phyloP scores from a whole-genome alignment of 2,888 invertebrate genomes.

The Norana najaformis region DNA sequence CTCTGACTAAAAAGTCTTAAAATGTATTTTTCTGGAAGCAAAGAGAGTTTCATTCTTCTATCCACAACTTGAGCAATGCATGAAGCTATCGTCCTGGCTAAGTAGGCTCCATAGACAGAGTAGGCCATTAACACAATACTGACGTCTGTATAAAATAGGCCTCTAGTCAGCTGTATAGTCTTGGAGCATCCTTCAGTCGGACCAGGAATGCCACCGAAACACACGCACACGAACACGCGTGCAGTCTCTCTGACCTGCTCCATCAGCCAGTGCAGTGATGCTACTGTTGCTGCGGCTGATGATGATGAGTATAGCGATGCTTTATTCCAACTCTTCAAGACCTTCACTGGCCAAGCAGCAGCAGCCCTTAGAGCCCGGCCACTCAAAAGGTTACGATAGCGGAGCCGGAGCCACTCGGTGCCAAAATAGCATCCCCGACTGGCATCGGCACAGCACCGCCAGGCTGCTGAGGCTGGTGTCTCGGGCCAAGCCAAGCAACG shows the following conservation, averaged over 20 bases:
- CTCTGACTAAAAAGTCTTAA: too few species aligned
- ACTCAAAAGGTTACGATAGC: conserved; percentile 1
- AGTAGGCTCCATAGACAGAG: not conserved
- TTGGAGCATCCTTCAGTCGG: not conserved
- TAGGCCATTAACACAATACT: not conserved
- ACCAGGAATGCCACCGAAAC: not conserved
- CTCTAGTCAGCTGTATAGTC: not conserved
- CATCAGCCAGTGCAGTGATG: not conserved
- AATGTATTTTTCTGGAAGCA: too few species aligned
- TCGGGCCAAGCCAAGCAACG: not conserved
- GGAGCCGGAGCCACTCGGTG: not conserved
- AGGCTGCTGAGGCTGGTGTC: not conserved
- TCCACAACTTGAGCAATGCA: too few species aligned
- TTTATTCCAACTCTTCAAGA: not conserved
- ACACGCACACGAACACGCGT: not conserved
- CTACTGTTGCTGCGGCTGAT: not conserved
- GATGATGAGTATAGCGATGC: not conserved
- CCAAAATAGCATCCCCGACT: not conserved
- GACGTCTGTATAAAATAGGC: conserved; percentile 13
- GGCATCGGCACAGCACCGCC: not conserved
- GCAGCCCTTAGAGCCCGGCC: not conserved
- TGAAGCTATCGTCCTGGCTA: too few species aligned
- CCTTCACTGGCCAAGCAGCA: not conserved
- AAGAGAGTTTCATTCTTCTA: too few species aligned
- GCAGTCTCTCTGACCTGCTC: not conserved